These are phyloP conservation scores for Nemotelus pantherinus DNA, from an alignment of 2,888 invertebrate species.

Conservation along the genomic window DNA sequence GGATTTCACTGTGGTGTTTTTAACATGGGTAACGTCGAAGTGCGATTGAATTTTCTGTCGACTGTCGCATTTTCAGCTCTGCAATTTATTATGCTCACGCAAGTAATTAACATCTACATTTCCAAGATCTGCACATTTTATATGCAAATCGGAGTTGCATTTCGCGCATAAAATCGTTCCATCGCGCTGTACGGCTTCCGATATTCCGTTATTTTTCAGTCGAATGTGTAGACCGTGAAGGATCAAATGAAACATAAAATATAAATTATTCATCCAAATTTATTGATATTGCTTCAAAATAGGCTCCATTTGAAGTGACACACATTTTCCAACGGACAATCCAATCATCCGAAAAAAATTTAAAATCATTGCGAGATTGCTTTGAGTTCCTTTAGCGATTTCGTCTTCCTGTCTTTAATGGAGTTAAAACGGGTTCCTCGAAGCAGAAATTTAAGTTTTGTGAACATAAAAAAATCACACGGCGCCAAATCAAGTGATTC, in stretches of 20 bases:
- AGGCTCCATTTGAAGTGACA: background rate
- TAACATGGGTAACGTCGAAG: no score
- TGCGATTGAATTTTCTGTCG: no score
- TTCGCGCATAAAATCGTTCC: no score
- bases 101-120: no score
- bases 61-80: no score
- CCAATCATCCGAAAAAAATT: background rate
- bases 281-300: slow-evolving; percentile 2
- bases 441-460: slow-evolving; percentile 36
- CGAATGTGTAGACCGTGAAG: background rate
- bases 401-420: slow-evolving; percentile 14
- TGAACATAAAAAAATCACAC: slow-evolving; percentile 13
- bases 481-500: background rate
- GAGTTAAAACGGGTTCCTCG: slow-evolving; percentile 26
- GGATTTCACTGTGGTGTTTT: no score
- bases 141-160: no score
- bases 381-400: slow-evolving; percentile 13
- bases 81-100: no score
- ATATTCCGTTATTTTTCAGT: no score
- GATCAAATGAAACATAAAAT: background rate
- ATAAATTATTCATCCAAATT: slow-evolving; percentile 1
- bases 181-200: no score
- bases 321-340: background rate
- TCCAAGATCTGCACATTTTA: no score
- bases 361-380: background rate